Evolutionary conservation across 2,113 vertebrate species (phyloP).

Genomic region (Nothobranchius kuhntae): DNA sequence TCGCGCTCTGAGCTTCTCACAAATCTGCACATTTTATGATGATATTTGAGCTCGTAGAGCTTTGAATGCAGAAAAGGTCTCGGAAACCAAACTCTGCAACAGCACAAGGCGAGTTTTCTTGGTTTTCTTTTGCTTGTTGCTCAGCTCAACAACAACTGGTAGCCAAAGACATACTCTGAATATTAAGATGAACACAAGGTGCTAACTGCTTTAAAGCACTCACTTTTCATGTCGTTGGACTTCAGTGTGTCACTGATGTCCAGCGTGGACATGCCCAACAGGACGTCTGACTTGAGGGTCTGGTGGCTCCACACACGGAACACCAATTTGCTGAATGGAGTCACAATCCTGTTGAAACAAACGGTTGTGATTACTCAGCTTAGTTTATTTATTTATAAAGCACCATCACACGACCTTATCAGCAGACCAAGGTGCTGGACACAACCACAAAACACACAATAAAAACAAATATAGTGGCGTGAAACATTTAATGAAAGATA

Average conservation of each 20-base stretch:
- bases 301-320: conserved; percentile 99
- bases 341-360: conserved; percentile 86
- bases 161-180: not conserved
- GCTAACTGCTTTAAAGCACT: conserved; percentile 54
- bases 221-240: conserved; percentile 95
- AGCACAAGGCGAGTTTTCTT: too few relatives aligned
- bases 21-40: not conserved
- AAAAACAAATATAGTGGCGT: too few relatives aligned
- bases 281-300: conserved; percentile 92
- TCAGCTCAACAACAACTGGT: not conserved
- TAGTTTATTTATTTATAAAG: too few relatives aligned
- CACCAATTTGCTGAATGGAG: conserved; percentile 91
- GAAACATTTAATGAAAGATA: too few relatives aligned
- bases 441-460: too few relatives aligned
- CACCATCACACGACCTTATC: too few relatives aligned
- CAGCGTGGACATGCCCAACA: conserved; percentile 89
- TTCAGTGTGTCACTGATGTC: conserved; percentile 93
- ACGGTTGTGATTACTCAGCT: not conserved
- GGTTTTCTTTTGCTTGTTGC: too few relatives aligned
- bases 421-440: too few relatives aligned
- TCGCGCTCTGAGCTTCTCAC: too few relatives aligned
- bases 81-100: not conserved
- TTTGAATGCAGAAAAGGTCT: not conserved
- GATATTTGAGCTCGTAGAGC: not conserved
- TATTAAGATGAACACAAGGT: not conserved